Conservation (phyloP, 2,888 invertebrate genomes). For the Poecilobothrus nobilitatus region DNA sequence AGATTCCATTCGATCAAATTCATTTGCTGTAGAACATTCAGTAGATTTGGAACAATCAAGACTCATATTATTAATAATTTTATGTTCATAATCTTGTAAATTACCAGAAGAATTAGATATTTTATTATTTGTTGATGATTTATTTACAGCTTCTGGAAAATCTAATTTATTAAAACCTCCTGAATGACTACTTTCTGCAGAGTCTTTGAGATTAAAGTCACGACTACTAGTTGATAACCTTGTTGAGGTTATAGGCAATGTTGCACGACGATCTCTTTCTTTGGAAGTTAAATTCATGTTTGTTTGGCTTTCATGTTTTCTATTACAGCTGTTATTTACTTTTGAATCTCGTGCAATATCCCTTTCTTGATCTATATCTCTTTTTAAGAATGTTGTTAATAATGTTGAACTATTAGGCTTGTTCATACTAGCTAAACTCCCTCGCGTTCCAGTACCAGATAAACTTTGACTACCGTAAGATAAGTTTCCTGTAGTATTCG, state of each 20-base stretch:
- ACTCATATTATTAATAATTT: not conserved
- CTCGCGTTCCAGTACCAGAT: conserved; percentile 58
- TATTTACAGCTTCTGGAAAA: conserved; percentile 21
- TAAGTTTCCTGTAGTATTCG: conserved; percentile 23
- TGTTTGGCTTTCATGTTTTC: conserved; percentile 1
- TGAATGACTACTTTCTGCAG: conserved; percentile 18
- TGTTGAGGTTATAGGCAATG: conserved; percentile 29
- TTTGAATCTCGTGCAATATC: conserved; percentile 23
- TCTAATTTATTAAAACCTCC: conserved; percentile 18
- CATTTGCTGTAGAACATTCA: not conserved
- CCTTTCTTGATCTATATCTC: conserved; percentile 45
- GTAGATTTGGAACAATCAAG: not conserved
- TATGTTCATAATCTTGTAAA: conserved; percentile 11
- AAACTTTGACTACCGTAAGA: conserved; percentile 31
- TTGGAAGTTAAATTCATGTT: not conserved
- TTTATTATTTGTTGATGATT: not conserved
- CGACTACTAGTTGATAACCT: not conserved
- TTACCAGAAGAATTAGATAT: conserved; percentile 15
- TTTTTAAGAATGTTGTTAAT: conserved; percentile 68
- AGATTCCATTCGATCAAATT: conserved; percentile 8
- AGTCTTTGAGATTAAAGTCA: conserved; percentile 19
- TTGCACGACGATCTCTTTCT: conserved; percentile 36
- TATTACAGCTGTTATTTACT: conserved; percentile 14
- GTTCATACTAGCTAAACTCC: conserved; percentile 73
- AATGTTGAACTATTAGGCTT: conserved; percentile 83